Percentiles rank a stretch among this genome's conserved stretches.
Conservation (phyloP, 2,113 vertebrate genomes). For the rabbit (Oryctolagus cuniculus) region mOryCun1.1 NC_091438.1:80456001-80456500, state of each 20-base stretch:
- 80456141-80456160: not conserved
- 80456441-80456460: too few species aligned
- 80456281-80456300: not conserved
- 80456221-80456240: constrained; percentile 56
- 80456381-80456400: not conserved
- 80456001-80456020: not conserved
- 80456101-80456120: not conserved
- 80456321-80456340: not conserved
- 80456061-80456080: not conserved
- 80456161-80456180: not conserved
- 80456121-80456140: not conserved
- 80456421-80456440: too few species aligned
- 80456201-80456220: constrained; percentile 4
- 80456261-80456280: not conserved
- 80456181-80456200: not conserved
- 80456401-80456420: too few species aligned
- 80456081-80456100: not conserved
- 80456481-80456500: too few species aligned
- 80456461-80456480: too few species aligned
- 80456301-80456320: not conserved
- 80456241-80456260: not conserved
- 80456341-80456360: not conserved
- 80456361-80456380: not conserved
- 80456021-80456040: not conserved
- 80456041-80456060: not conserved